phyloP scores from a whole-genome alignment of 2,888 invertebrate genomes.

The Melanostoma scalare region DNA sequence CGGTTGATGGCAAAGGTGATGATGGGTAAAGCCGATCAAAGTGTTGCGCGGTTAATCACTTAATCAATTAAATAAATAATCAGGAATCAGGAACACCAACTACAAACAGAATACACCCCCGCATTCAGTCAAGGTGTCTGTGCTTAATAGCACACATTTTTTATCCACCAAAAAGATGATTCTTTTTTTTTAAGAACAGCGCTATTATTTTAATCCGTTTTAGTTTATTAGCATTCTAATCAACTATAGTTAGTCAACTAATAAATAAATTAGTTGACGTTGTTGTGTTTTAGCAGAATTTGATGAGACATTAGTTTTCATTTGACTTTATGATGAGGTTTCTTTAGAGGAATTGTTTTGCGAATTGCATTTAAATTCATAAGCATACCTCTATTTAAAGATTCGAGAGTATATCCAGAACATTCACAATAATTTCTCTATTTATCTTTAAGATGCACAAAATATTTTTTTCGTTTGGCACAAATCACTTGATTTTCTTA shows the following conservation, averaged over 20 bases:
- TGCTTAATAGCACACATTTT: constrained; percentile 38
- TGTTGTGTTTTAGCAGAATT: constrained; percentile 24
- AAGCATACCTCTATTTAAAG: too few species aligned
- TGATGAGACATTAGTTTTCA: constrained; percentile 54
- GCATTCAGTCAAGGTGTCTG: constrained; percentile 17
- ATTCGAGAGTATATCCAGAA: constrained; percentile 5
- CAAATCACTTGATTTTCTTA: not conserved
- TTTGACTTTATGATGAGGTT: constrained; percentile 22
- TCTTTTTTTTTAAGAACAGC: constrained; percentile 14
- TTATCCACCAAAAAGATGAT: constrained; percentile 1
- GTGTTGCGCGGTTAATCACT: constrained; percentile 21
- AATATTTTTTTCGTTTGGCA: not conserved
- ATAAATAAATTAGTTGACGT: constrained; percentile 8
- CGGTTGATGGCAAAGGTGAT: constrained; percentile 2
- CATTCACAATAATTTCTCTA: not conserved
- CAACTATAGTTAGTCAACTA: constrained; percentile 9
- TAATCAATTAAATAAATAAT: constrained; percentile 43
- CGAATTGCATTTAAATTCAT: not conserved
- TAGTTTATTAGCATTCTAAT: not conserved
- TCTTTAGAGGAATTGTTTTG: constrained; percentile 28
- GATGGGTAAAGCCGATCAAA: constrained; percentile 11
- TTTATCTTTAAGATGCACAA: not conserved
- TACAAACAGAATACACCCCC: constrained; percentile 30
- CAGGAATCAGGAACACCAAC: constrained; percentile 39
- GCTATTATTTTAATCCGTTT: constrained; percentile 13